Conservation (phyloP, 2,113 vertebrate genomes). For the Geothlypis trichas region DNA sequence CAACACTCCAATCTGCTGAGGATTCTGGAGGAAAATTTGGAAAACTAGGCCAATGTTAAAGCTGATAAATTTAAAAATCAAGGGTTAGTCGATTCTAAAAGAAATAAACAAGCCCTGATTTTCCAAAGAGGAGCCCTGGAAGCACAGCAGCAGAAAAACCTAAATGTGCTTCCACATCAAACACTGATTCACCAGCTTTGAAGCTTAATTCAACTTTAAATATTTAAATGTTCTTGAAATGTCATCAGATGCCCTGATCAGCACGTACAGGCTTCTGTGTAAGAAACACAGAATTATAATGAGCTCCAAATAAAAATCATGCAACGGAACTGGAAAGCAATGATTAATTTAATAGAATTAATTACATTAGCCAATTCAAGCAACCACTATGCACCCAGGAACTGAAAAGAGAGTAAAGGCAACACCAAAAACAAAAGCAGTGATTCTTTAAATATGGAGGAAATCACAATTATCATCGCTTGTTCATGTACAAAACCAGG, state of each 20-base stretch:
- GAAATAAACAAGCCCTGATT: not conserved
- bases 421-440: not conserved
- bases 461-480: not conserved
- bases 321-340: not conserved
- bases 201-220: conserved; percentile 46
- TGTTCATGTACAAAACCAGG: not conserved
- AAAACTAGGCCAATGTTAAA: not conserved
- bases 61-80: not conserved
- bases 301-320: not conserved
- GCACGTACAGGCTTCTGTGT: not conserved
- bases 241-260: conserved; percentile 14
- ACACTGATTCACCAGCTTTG: conserved; percentile 22
- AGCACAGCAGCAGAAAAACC: not conserved
- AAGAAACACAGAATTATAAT: not conserved
- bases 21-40: not conserved
- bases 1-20: not conserved
- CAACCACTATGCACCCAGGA: not conserved
- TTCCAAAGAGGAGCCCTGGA: not conserved
- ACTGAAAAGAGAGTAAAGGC: not conserved
- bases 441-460: not conserved
- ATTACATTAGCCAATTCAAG: not conserved
- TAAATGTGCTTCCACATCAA: not conserved
- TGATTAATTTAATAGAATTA: conserved; percentile 3
- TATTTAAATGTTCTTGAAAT: conserved; percentile 50
- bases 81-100: not conserved